These are phyloP conservation scores for Argyra leucocephala DNA, from an alignment of 2,888 invertebrate genomes.

Conservation along the genomic window DNA sequence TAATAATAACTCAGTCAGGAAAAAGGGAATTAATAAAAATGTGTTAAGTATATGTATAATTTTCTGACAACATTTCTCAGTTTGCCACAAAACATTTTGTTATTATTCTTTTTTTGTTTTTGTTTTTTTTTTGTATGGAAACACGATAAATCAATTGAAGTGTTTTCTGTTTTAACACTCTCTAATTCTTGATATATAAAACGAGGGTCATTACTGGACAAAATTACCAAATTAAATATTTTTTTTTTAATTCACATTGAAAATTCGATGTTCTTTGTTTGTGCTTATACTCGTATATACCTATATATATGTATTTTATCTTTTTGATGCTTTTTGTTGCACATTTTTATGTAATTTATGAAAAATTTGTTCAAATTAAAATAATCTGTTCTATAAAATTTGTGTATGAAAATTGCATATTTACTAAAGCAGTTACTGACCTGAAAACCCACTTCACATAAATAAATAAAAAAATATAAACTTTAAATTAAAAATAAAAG, in stretches of 20 bases:
- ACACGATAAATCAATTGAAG: not conserved
- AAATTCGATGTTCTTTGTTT: too few species aligned
- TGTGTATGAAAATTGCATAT: not conserved
- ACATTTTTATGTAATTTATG: too few species aligned
- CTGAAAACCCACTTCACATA: not conserved
- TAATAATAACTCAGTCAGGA: too few species aligned
- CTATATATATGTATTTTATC: too few species aligned
- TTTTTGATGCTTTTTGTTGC: too few species aligned
- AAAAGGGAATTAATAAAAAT: not conserved
- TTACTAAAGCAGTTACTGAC: not conserved
- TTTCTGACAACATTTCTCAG: not conserved
- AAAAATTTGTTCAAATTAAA: too few species aligned
- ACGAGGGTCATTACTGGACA: not conserved
- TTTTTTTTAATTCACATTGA: too few species aligned
- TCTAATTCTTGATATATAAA: too few species aligned
- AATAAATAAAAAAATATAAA: not conserved
- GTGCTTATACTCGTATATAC: too few species aligned
- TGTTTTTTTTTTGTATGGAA: not conserved
- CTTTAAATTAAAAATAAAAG: not conserved
- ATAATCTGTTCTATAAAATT: too few species aligned
- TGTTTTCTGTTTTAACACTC: not conserved
- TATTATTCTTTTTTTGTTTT: not conserved
- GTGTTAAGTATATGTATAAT: not conserved
- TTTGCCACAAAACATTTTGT: not conserved
- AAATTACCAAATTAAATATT: too few species aligned